phyloP scores from a whole-genome alignment of 2,888 invertebrate genomes.

The Microctonus hyperodae region DNA sequence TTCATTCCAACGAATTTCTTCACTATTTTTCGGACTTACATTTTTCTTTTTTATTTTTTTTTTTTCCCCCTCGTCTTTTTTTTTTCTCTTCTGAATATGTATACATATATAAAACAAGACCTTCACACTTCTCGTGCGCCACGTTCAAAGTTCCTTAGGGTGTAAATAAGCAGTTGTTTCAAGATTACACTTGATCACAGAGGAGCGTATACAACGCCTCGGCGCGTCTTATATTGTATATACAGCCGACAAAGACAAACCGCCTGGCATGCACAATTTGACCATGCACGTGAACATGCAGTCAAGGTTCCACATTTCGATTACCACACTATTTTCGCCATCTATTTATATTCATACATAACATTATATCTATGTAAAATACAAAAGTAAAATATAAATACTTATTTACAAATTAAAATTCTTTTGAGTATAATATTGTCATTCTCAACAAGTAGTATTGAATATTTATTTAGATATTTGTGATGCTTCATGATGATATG shows the following conservation, averaged over 20 bases:
- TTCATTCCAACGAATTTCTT: conserved; percentile 10
- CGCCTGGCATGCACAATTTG: conserved; percentile 18
- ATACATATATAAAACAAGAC: too few relatives aligned
- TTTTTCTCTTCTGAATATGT: neutral
- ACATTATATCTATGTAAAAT: neutral
- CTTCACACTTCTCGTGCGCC: neutral
- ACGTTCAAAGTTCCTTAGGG: conserved; percentile 44
- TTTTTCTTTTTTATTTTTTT: neutral
- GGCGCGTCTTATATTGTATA: conserved; percentile 28
- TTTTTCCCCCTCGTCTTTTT: conserved; percentile 10
- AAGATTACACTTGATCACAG: conserved; percentile 57
- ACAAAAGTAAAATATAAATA: neutral
- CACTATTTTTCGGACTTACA: conserved; percentile 4
- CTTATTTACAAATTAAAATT: neutral
- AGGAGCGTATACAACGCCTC: conserved; percentile 40
- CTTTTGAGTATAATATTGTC: too few relatives aligned
- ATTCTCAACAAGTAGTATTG: too few relatives aligned
- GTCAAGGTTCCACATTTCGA: conserved; percentile 40
- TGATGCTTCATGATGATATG: too few relatives aligned
- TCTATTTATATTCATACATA: neutral
- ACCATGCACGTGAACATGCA: conserved; percentile 33
- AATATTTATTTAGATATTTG: too few relatives aligned
- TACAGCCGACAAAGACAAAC: conserved; percentile 36
- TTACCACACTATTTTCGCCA: conserved; percentile 26
- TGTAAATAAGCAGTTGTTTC: conserved; percentile 57